Percentiles rank a stretch among this genome's conserved stretches.
These are phyloP conservation scores for Osmerus mordax DNA, from an alignment of 2,113 vertebrate species.

Conservation along the genomic window DNA sequence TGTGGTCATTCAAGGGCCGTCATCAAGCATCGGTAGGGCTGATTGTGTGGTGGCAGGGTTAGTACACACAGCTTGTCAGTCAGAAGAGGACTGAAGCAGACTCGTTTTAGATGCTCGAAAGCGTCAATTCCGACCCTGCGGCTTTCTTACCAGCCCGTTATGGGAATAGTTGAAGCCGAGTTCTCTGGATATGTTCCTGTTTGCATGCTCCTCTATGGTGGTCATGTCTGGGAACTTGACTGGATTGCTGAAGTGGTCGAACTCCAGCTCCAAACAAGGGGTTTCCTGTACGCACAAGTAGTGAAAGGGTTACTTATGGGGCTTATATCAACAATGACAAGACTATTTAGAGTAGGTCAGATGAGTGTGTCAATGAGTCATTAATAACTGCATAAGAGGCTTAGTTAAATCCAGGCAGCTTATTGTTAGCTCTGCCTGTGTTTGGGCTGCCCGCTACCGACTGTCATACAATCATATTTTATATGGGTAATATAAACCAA, in stretches of 20 bases:
- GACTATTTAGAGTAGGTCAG: neutral
- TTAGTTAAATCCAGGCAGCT: conserved; percentile 33
- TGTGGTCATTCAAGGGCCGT: too few species aligned
- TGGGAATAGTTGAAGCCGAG: conserved; percentile 93
- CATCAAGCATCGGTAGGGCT: too few species aligned
- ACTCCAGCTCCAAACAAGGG: conserved; percentile 95
- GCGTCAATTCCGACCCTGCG: neutral
- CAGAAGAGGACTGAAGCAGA: too few species aligned
- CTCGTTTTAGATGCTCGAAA: too few species aligned
- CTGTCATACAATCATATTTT: too few species aligned
- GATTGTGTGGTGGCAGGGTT: too few species aligned
- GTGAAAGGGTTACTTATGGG: conserved; percentile 9
- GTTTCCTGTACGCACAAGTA: conserved; percentile 81
- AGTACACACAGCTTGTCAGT: too few species aligned
- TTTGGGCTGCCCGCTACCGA: too few species aligned
- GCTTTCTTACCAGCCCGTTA: conserved; percentile 82
- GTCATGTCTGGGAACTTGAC: conserved; percentile 95
- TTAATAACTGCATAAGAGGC: conserved; percentile 46
- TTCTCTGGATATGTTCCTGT: conserved; percentile 93
- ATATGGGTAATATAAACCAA: too few species aligned
- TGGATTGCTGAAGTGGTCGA: conserved; percentile 94
- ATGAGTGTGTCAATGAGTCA: conserved; percentile 28
- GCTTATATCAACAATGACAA: conserved; percentile 26
- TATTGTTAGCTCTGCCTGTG: conserved; percentile 20
- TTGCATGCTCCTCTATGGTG: conserved; percentile 91